Evolutionary conservation across 2,113 vertebrate species (phyloP).

Genomic region (Limanda limanda): DNA sequence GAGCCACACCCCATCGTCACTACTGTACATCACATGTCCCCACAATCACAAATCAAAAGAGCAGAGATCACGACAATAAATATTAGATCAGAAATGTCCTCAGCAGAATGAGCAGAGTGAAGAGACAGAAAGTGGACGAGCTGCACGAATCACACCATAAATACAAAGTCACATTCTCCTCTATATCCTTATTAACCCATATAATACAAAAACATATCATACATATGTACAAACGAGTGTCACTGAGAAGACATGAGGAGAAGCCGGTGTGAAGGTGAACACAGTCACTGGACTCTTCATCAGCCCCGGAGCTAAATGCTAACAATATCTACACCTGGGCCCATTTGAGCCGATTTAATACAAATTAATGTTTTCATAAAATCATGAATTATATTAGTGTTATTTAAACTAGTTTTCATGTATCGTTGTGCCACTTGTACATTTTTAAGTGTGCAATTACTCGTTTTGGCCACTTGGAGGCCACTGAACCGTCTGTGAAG

Average conservation of each 20-base stretch:
- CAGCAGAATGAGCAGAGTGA: neutral
- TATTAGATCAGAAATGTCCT: neutral
- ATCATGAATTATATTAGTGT: neutral
- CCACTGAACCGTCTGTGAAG: neutral
- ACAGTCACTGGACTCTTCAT: neutral
- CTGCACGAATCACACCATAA: slow-evolving; percentile 8
- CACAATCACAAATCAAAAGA: neutral
- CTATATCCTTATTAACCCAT: neutral
- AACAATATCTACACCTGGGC: neutral
- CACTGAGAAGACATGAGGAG: neutral
- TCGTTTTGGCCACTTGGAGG: neutral
- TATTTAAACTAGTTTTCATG: neutral
- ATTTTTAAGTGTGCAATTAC: neutral
- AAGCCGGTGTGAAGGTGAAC: neutral
- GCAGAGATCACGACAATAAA: slow-evolving; percentile 2
- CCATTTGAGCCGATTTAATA: too few species aligned
- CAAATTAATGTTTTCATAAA: neutral
- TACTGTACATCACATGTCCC: neutral
- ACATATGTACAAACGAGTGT: slow-evolving; percentile 22
- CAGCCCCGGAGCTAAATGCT: neutral
- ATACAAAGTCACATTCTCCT: slow-evolving; percentile 20
- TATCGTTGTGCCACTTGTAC: neutral
- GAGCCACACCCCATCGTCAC: neutral
- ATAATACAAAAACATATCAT: slow-evolving; percentile 36
- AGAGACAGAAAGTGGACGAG: neutral